Evolutionary conservation across 1,140 invertebrate species (phyloP), one percentile per base, ranked within the genome.

Genomic region (Eulimnadia texana): DNA sequence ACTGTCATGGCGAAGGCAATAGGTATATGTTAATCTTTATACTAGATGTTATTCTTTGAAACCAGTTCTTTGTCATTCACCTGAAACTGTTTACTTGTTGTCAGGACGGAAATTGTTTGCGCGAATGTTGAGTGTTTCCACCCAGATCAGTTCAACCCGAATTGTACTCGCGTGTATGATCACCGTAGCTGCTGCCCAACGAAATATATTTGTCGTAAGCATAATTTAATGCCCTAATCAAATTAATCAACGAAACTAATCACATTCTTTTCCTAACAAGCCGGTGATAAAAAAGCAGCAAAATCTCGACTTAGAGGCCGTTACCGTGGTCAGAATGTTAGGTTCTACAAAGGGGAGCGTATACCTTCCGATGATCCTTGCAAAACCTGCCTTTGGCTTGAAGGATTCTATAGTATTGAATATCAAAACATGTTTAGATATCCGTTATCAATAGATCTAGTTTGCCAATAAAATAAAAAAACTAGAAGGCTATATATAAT

Each of bases 201-300:
- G 3, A 51, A 51, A 25, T 67, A 55, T 55, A 56, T 64, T 24
- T 67, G 66, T 56, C 56, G 65, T 66, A 66, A 63, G 58, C 33
- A 9, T 6, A 6, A 42, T 9, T 42, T 42, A 6, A 16, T 42
- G 6, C 16, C 16, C 16, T 42, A 42, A 42, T 42, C 6, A 56
- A 56, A 25, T 57, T 27, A 57, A n/a, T n/a, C n/a, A n/a, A n/a
- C n/a, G n/a, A n/a, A 13, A 28, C 2, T 3, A 19, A 28, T 55
- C 25, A 1, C 11, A 10, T 10, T 57, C 3, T 29, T 20, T 27
- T 19, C 28, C 1, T 6, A 27, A 16, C 1, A 10, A 57, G 33
- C 33, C 16, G 33, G 16, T 16, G 33, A 27, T 27, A 3, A 33
- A 29, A 27, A 57, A 29, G 13, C 55, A 3, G 2, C 55, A 23